phyloP scores from a whole-genome alignment of 2,113 vertebrate genomes.

The Dicaeum eximium region DNA sequence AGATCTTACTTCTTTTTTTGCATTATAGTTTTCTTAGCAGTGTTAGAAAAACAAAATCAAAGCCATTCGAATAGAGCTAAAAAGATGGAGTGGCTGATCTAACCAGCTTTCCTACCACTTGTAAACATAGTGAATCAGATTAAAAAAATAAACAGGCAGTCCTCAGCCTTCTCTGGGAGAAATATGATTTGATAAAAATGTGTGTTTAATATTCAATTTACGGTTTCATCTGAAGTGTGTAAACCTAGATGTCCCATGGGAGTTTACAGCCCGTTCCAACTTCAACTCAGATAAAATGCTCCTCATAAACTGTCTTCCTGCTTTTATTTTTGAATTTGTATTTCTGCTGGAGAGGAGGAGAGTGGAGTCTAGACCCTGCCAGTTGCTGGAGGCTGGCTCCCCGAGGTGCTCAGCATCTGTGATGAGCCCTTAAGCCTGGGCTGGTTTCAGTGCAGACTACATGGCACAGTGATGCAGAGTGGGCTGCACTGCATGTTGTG shows the following conservation, averaged over 20 bases:
- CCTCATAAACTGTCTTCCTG: not conserved
- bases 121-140: conserved; percentile 26
- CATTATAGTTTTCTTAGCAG: conserved; percentile 16
- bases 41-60: conserved; percentile 51
- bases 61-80: not conserved
- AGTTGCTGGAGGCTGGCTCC: not conserved
- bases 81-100: conserved; percentile 26
- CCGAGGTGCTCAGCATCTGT: not conserved
- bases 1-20: conserved; percentile 25
- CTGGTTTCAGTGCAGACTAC: not conserved
- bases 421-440: not conserved
- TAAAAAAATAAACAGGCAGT: conserved; percentile 8
- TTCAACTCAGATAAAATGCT: conserved; percentile 35
- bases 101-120: conserved; percentile 9
- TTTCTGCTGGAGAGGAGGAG: conserved; percentile 11
- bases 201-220: conserved; percentile 27
- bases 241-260: conserved; percentile 13
- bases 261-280: not conserved
- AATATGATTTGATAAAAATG: conserved; percentile 48
- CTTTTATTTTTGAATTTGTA: conserved; percentile 19
- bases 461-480: fast-evolving
- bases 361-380: not conserved
- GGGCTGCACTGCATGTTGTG: fast-evolving
- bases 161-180: not conserved
- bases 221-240: conserved; percentile 31